Evolutionary conservation across 2,797 vertebrate genomes (phyloP).

Genomic region (Pterois miles): DNA sequence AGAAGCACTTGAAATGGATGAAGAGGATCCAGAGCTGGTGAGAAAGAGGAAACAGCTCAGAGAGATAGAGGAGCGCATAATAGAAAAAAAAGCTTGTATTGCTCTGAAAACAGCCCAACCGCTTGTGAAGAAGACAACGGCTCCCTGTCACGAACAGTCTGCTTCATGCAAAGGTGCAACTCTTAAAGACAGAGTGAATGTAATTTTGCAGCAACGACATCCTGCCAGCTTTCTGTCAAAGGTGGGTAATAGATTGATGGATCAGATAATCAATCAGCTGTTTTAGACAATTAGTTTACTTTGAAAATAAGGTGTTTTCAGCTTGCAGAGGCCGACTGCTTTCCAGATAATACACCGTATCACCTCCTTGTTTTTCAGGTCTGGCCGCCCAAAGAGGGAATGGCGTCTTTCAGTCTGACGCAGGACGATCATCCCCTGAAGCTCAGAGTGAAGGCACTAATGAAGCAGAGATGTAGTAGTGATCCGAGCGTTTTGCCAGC

Average conservation of each 20-base stretch:
- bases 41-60: conserved; percentile 56
- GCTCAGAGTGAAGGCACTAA: conserved; percentile 55
- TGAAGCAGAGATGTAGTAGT: conserved; percentile 18
- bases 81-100: conserved; percentile 50
- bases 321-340: not conserved
- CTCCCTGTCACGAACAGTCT: not conserved
- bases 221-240: conserved; percentile 15
- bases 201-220: conserved; percentile 50
- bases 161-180: not conserved
- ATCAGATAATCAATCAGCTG: not conserved
- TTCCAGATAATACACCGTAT: not conserved
- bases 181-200: conserved; percentile 63
- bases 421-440: conserved; percentile 65
- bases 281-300: not conserved
- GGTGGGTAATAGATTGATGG: conserved; percentile 33
- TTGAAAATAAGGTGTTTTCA: not conserved
- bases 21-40: conserved; percentile 46
- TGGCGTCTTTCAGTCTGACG: not conserved
- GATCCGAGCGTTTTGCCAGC: not conserved
- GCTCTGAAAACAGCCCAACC: conserved; percentile 33
- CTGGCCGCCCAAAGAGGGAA: not conserved
- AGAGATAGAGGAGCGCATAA: conserved; percentile 60
- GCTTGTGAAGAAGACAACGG: not conserved
- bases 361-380: not conserved
- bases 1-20: not conserved